Evolutionary conservation across 2,888 invertebrate genomes (phyloP), one percentile per base, ranked within the genome.

Genomic region (Dynastes hyllus): DNA sequence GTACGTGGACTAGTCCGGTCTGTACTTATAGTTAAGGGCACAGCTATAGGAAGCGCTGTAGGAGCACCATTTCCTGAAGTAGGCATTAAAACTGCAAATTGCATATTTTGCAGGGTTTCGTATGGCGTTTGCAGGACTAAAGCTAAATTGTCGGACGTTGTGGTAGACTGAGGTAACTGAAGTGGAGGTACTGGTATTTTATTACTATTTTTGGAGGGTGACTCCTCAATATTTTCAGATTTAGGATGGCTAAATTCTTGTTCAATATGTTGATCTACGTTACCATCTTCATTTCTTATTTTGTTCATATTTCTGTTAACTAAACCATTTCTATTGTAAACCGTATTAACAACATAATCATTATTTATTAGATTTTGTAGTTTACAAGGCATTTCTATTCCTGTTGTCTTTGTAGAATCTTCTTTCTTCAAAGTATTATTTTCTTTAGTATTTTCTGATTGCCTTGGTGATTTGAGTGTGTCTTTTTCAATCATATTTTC

Each of bases 61-160:
- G 90, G 81, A 82, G 86, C 78, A 83, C 82, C 70, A 69, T 84
- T 79, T 77, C 84, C 80, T 78, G 80, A 82, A 87, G 91, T 83
- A 53, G 92, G 92, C 82, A 93, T 90, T 83, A 93, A 86, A 78
- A 93, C 91, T 11, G 93, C 93, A 84, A 93, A 89, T 85, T 93
- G 93, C 84, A 92, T 88, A 81, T 90, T 91, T 84, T 90, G 91
- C 81, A 87, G 81, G 37, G 83, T 89, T 88, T 85, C 90, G 83
- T 88, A 79, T 53, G 91, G 89, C 37, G 87, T 85, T 84, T 88
- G 89, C 63, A 92, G 84, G 11, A 87, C 88, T 66, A 90, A 81
- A 22, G 89, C 87, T 78, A 90, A 83, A 75, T 87, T 88, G 32
- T 90, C 89, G 6, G 83, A 80, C 80, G 82, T 81, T 13, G 81